phyloP scores from a whole-genome alignment of 2,113 vertebrate species.

The Osmerus eperlanus region DNA sequence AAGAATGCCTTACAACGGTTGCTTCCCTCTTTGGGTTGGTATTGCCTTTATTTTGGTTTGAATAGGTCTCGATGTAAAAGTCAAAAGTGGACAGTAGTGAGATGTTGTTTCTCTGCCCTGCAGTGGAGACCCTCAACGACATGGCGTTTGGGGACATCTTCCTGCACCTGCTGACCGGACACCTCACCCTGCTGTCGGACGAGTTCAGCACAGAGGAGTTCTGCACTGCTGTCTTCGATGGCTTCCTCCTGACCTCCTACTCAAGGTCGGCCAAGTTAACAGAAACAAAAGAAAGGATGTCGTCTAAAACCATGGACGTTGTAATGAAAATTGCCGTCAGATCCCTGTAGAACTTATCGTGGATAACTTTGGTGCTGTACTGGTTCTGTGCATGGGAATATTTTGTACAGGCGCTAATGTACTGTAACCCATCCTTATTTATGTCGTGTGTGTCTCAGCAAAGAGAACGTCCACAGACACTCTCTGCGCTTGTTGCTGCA shows the following conservation, averaged over 20 bases:
- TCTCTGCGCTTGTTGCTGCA: conserved; percentile 87
- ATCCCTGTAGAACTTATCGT: too few species aligned
- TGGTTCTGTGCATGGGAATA: neutral
- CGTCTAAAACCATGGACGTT: neutral
- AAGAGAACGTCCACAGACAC: conserved; percentile 93
- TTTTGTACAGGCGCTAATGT: too few species aligned
- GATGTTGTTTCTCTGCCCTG: neutral
- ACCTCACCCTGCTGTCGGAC: conserved; percentile 87
- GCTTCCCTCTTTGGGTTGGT: conserved; percentile 85
- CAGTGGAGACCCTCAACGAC: conserved; percentile 92
- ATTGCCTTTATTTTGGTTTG: neutral
- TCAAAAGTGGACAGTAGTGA: neutral
- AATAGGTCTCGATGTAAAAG: neutral
- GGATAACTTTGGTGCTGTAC: neutral
- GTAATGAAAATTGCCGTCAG: neutral
- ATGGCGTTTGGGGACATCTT: conserved; percentile 94
- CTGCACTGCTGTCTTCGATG: conserved; percentile 86
- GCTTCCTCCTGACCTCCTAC: conserved; percentile 87
- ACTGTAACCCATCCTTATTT: neutral
- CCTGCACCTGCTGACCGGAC: conserved; percentile 91
- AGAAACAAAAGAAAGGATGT: neutral
- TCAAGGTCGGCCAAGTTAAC: conserved; percentile 75
- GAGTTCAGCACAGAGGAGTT: conserved; percentile 93
- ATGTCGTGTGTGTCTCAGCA: conserved; percentile 70
- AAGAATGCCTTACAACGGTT: conserved; percentile 91